phyloP scores from a whole-genome alignment of 2,888 invertebrate genomes.

The Bombylius discolor region DNA sequence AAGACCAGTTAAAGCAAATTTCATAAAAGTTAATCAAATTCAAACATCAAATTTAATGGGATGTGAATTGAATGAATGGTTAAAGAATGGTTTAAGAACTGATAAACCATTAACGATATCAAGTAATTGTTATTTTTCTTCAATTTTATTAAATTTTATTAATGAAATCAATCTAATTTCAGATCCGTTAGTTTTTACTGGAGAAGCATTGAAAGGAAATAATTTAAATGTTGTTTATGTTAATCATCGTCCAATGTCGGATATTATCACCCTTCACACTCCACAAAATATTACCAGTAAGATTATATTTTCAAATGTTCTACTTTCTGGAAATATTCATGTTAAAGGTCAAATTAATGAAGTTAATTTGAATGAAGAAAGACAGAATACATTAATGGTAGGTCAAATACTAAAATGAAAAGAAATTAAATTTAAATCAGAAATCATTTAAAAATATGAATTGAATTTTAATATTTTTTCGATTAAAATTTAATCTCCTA shows the following conservation, averaged over 20 bases:
- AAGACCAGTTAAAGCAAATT: conserved; percentile 23
- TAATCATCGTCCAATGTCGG: conserved; percentile 37
- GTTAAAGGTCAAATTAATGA: conserved; percentile 34
- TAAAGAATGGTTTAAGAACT: conserved; percentile 35
- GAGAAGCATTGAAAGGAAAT: conserved; percentile 33
- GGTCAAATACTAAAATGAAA: conserved; percentile 12
- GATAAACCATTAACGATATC: conserved; percentile 24
- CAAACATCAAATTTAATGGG: conserved; percentile 31
- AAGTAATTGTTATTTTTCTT: conserved; percentile 16
- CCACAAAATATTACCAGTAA: conserved; percentile 34
- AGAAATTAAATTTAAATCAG: too few relatives aligned
- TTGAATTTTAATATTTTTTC: too few relatives aligned
- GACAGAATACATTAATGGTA: conserved; percentile 42
- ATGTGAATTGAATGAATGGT: conserved; percentile 34
- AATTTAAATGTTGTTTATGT: conserved; percentile 33
- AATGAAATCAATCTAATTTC: conserved; percentile 6
- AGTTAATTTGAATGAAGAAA: conserved; percentile 35
- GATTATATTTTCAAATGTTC: conserved; percentile 31
- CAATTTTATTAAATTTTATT: too few relatives aligned
- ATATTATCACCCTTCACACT: conserved; percentile 37
- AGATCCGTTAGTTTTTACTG: conserved; percentile 36
- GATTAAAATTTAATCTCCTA: too few relatives aligned
- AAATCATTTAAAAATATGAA: too few relatives aligned
- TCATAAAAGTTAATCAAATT: conserved; percentile 20
- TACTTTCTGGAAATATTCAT: conserved; percentile 22